phyloP scores from a whole-genome alignment of 1,140 invertebrate genomes.

The Drosophila navojoa region DNA sequence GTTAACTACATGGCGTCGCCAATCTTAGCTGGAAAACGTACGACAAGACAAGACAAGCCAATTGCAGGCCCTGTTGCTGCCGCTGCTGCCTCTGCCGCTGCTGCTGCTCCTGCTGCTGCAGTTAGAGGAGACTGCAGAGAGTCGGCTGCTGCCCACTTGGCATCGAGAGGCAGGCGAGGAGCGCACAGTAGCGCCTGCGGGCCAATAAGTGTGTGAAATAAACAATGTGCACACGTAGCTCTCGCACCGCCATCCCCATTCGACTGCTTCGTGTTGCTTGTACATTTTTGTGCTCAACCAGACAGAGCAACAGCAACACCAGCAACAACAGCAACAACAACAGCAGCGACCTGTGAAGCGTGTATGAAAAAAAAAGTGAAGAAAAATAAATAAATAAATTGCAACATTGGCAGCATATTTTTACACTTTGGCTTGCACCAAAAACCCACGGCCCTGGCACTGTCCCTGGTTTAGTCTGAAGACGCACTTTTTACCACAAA shows the following conservation, averaged over 20 bases:
- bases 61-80: slow-evolving; percentile 53
- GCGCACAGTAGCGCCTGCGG: slow-evolving; percentile 74
- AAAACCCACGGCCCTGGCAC: slow-evolving; percentile 69
- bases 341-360: slow-evolving; percentile 22
- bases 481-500: slow-evolving; percentile 52
- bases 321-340: slow-evolving; percentile 38
- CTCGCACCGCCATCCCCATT: slow-evolving; percentile 15
- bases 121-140: slow-evolving; percentile 36
- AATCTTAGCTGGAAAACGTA: slow-evolving; percentile 81
- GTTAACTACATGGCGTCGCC: slow-evolving; percentile 81
- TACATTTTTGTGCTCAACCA: slow-evolving; percentile 75
- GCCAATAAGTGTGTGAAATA: slow-evolving; percentile 81
- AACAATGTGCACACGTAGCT: slow-evolving; percentile 76
- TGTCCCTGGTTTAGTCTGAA: slow-evolving; percentile 36
- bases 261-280: slow-evolving; percentile 56
- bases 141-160: slow-evolving; percentile 2
- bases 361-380: slow-evolving; percentile 52
- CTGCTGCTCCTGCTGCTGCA: slow-evolving; percentile 12
- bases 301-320: slow-evolving; percentile 46
- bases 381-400: slow-evolving; percentile 82
- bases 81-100: no score
- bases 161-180: slow-evolving; percentile 22
- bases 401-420: slow-evolving; percentile 82
- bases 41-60: slow-evolving; percentile 81
- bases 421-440: slow-evolving; percentile 72